phyloP scores from a whole-genome alignment of 2,888 invertebrate genomes.

The Cheilosia impressa region DNA sequence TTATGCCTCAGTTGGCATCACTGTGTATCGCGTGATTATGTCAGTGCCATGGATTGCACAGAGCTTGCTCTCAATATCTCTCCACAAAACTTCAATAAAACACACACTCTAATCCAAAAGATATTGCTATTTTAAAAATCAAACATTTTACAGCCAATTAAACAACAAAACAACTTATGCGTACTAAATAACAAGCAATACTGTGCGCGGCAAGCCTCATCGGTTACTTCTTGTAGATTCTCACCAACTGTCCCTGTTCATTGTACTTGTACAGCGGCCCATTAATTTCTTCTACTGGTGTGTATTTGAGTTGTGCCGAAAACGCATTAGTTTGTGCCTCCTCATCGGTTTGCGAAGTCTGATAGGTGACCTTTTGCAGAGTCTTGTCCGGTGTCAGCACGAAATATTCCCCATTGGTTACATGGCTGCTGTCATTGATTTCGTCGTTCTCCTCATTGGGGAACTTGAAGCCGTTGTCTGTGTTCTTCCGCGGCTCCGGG shows the following conservation, averaged over 20 bases:
- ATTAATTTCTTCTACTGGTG: conserved; percentile 82
- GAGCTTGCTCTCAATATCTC: too few relatives aligned
- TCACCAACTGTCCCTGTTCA: conserved; percentile 81
- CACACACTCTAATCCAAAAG: background rate
- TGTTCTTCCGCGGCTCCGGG: conserved; percentile 6
- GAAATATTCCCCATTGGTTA: conserved; percentile 82
- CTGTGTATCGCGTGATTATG: too few relatives aligned
- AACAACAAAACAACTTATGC: background rate
- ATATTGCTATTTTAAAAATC: background rate
- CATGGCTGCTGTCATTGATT: conserved; percentile 76
- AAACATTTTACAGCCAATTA: conserved; percentile 35
- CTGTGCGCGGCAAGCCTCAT: conserved; percentile 25
- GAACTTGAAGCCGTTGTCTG: background rate
- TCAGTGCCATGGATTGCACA: too few relatives aligned
- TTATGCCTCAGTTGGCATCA: too few relatives aligned
- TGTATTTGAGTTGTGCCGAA: conserved; percentile 82
- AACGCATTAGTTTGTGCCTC: conserved; percentile 80
- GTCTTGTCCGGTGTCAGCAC: conserved; percentile 82
- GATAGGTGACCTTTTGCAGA: conserved; percentile 82
- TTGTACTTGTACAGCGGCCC: conserved; percentile 83
- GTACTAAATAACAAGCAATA: conserved; percentile 48
- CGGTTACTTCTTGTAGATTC: conserved; percentile 80
- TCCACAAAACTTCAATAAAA: too few relatives aligned
- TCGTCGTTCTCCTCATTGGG: conserved; percentile 54
- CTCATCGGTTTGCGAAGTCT: conserved; percentile 80